Evolutionary conservation across 2,797 vertebrate species (phyloP), one percentile per base, ranked within the genome.

Genomic region (Trachops cirrhosus): DNA sequence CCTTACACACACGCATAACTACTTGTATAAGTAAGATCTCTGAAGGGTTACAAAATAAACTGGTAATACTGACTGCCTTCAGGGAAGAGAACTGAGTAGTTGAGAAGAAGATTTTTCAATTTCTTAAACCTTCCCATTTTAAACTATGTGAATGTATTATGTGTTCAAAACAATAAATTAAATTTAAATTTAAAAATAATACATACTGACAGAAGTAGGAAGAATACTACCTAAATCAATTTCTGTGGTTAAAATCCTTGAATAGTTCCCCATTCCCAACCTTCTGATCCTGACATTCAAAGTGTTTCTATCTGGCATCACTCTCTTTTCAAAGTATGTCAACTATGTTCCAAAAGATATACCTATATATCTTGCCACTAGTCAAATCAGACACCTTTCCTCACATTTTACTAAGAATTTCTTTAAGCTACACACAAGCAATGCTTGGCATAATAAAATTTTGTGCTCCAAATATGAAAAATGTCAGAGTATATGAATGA

Each of bases 381-480:
- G 57, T 34, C 32, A 87, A 96, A 90, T 80, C 57, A 82, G 50
- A 37, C 32, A 82, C 67, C 46, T 94, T 92, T 62, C 44, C 68
- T 91, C n/a, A 46, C 6, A 62, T 73, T 96, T 86, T 85, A 82
- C 29, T 91, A 94, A 95, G 10, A 96, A 93, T 64, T 82, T 91
- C 16, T 89, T 89, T 73, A 92, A 92, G 85, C 57, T 32, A 52
- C 24, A 91, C 82, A 78, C 78, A 83, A 86, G 46, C 34, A 92
- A 75, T 83, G n/a, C 50, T n/a, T 78, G 50, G 64, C 19, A 82
- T 11, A 96, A 86, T 86, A 46, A 95, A 91, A 78, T 64, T 74
- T 29, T 87, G n/a, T 68, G 44, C 41, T 86, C 12, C 16, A 88
- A n/a, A 75, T 19, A 50, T 62, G 46, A 92, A 94, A 92, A 86